Evolutionary conservation across 1,140 invertebrate species (phyloP).

Genomic region (Periplaneta americana): DNA sequence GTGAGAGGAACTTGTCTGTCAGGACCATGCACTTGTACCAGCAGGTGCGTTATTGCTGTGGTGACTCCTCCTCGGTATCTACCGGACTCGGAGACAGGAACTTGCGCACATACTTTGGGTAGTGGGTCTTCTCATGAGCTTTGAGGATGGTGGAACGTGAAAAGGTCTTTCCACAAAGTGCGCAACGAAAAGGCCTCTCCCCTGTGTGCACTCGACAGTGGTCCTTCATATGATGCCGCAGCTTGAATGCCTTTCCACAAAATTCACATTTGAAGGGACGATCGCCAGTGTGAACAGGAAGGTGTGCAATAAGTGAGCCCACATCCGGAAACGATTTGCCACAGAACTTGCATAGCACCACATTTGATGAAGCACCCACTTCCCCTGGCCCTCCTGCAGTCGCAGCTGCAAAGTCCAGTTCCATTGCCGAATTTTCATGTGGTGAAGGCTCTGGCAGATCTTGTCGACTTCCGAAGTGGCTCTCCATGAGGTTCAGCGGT

Average conservation of each 20-base stretch:
- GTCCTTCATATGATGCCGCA: conserved; percentile 89
- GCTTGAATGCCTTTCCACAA: conserved; percentile 84
- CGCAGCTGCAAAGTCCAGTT: conserved; percentile 34
- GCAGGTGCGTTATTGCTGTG: conserved; percentile 36
- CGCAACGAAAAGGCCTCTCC: conserved; percentile 82
- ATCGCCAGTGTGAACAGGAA: conserved; percentile 83
- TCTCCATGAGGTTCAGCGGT: conserved; percentile 33
- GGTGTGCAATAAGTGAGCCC: conserved; percentile 73
- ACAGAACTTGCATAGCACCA: conserved; percentile 84
- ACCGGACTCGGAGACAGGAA: conserved; percentile 78
- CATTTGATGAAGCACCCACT: conserved; percentile 27
- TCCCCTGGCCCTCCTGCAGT: conserved; percentile 16
- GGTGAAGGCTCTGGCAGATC: conserved; percentile 38
- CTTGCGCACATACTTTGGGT: conserved; percentile 81
- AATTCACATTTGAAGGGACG: conserved; percentile 86
- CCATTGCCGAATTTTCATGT: conserved; percentile 39
- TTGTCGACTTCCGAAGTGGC: conserved; percentile 28
- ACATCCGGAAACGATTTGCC: conserved; percentile 86
- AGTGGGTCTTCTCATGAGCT: conserved; percentile 87
- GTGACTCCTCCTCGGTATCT: conserved; percentile 59
- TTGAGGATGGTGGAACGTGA: conserved; percentile 83
- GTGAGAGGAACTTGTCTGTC: not conserved
- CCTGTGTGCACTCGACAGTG: conserved; percentile 88
- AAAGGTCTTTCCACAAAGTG: conserved; percentile 84
- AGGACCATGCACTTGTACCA: not conserved